These are phyloP conservation scores for Spialia ferax DNA, from an alignment of 2,888 invertebrate genomes.

Conservation along the genomic window DNA sequence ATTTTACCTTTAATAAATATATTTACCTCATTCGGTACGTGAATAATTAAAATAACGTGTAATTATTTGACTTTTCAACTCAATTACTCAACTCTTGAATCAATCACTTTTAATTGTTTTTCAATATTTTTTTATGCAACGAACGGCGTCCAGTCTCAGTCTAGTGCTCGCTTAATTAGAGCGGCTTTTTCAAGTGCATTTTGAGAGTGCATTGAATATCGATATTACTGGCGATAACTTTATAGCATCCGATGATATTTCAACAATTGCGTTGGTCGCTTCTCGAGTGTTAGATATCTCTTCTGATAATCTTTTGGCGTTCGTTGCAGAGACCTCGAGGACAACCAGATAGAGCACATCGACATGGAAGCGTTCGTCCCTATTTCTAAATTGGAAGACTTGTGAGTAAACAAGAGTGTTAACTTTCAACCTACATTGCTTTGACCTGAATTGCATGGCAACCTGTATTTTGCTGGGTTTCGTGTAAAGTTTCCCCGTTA, in stretches of 20 bases:
- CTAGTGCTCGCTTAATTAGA: neutral
- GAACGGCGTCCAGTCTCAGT: neutral
- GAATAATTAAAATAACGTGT: neutral
- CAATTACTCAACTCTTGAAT: neutral
- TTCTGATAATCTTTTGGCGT: constrained; percentile 6
- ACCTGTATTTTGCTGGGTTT: constrained; percentile 8
- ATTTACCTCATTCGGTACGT: constrained; percentile 11
- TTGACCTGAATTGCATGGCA: constrained; percentile 18
- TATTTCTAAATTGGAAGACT: constrained; percentile 92
- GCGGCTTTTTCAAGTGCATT: neutral
- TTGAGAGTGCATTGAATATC: no score
- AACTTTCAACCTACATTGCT: constrained; percentile 12
- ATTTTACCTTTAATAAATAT: constrained; percentile 1
- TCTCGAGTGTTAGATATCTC: constrained; percentile 16
- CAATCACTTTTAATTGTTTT: neutral
- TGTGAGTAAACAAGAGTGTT: constrained; percentile 88
- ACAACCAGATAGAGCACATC: constrained; percentile 94
- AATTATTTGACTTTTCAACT: neutral
- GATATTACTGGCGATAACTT: no score
- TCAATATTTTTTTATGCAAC: neutral
- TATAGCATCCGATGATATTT: constrained; percentile 7
- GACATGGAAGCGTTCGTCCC: constrained; percentile 94
- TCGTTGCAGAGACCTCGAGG: constrained; percentile 93
- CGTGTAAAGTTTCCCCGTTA: constrained; percentile 14
- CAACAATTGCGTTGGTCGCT: neutral